Percentiles rank a stretch among this genome's conserved stretches.
phyloP scores from a whole-genome alignment of 1,140 invertebrate species.

The Hylaeus anthracinus region DNA sequence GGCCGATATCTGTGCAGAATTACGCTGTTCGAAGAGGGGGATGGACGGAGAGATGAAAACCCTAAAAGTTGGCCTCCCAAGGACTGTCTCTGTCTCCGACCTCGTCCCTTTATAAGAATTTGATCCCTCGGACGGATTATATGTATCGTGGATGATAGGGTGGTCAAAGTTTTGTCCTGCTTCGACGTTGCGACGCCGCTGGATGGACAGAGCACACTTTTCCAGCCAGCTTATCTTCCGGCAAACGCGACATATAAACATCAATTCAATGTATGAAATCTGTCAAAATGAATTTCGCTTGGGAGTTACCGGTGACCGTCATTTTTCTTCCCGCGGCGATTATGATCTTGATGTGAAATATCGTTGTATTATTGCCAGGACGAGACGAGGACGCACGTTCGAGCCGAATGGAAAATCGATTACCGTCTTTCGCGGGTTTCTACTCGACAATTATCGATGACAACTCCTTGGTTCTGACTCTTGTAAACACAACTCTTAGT shows the following conservation, averaged over 20 bases:
- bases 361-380: constrained; percentile 78
- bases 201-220: constrained; percentile 45
- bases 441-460: constrained; percentile 2
- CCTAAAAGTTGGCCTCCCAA: constrained; percentile 32
- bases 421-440: constrained; percentile 7
- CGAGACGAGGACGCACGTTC: constrained; percentile 44
- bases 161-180: constrained; percentile 63
- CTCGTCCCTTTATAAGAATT: constrained; percentile 70
- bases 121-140: constrained; percentile 69
- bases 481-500: too few relatives aligned
- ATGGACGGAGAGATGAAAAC: constrained; percentile 33
- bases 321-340: constrained; percentile 79
- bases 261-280: constrained; percentile 82
- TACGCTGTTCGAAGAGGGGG: constrained; percentile 1
- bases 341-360: constrained; percentile 80
- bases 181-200: not conserved
- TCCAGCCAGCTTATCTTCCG: constrained; percentile 69
- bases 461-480: too few relatives aligned
- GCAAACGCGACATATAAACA: constrained; percentile 77
- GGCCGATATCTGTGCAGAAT: constrained; percentile 36
- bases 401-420: constrained; percentile 39
- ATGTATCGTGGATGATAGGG: constrained; percentile 57
- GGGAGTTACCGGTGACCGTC: constrained; percentile 73
- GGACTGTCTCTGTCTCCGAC: constrained; percentile 45
- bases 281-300: constrained; percentile 81